phyloP scores from a whole-genome alignment of 2,113 vertebrate genomes.

The Neodontobutis hainanensis region DNA sequence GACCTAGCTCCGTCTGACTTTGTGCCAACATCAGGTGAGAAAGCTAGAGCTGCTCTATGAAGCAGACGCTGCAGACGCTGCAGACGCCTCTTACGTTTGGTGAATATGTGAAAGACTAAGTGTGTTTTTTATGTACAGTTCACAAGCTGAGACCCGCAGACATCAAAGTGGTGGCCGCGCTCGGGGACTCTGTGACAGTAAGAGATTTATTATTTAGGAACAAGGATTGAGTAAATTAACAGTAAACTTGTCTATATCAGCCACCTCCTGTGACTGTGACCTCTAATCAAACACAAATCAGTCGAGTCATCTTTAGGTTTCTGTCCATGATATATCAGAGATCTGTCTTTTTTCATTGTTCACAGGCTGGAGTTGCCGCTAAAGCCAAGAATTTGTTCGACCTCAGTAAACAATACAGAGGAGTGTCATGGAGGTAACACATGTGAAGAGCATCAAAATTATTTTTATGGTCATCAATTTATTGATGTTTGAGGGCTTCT shows the following conservation, averaged over 20 bases:
- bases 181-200: conserved; percentile 90
- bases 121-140: conserved; percentile 64
- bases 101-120: background rate
- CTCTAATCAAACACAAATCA: conserved; percentile 43
- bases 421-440: conserved; percentile 89
- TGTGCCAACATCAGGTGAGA: conserved; percentile 86
- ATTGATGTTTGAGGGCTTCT: conserved; percentile 38
- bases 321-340: conserved; percentile 11
- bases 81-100: background rate
- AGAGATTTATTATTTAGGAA: conserved; percentile 46
- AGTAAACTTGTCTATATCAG: conserved; percentile 12
- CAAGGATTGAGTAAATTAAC: background rate
- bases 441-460: background rate
- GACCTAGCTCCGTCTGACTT: conserved; percentile 65
- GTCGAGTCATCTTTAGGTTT: conserved; percentile 5
- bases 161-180: conserved; percentile 85
- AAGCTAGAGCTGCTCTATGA: conserved; percentile 3
- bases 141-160: conserved; percentile 85
- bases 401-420: conserved; percentile 75
- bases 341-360: conserved; percentile 7
- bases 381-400: conserved; percentile 64
- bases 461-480: background rate
- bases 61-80: background rate
- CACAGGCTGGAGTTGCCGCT: conserved; percentile 82
- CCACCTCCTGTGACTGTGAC: conserved; percentile 27